phyloP scores from a whole-genome alignment of 1,140 invertebrate genomes.

The Pteromalus puparum region DNA sequence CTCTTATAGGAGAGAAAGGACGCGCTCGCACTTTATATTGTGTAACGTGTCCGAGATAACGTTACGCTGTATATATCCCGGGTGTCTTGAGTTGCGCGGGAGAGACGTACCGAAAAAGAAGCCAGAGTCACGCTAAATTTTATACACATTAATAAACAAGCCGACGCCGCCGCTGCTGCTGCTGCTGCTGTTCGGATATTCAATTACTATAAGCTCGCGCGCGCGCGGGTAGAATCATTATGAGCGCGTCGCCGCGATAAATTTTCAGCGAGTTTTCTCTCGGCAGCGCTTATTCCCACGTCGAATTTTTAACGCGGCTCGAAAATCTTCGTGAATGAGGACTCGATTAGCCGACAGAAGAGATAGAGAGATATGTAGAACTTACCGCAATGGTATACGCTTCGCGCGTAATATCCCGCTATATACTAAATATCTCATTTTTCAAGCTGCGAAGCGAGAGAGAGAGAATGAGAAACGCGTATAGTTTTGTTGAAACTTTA shows the following conservation, averaged over 20 bases:
- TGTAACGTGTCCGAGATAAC: background rate
- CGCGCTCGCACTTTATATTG: too few species aligned
- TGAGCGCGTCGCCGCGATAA: background rate
- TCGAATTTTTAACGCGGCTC: slow-evolving; percentile 6
- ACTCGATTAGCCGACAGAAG: background rate
- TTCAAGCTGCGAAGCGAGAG: background rate
- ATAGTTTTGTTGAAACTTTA: too few species aligned
- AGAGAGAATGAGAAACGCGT: too few species aligned
- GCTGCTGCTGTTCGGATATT: background rate
- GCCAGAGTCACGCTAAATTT: background rate
- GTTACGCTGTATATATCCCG: background rate
- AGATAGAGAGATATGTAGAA: background rate
- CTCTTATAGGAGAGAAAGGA: background rate
- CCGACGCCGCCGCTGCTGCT: background rate
- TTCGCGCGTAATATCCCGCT: background rate
- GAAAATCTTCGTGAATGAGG: background rate
- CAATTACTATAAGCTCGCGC: background rate
- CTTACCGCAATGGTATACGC: background rate
- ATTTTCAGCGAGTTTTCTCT: background rate
- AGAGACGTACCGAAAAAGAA: background rate
- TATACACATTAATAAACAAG: slow-evolving; percentile 5
- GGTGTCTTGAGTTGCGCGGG: background rate
- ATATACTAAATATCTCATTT: slow-evolving; percentile 2
- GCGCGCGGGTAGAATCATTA: background rate
- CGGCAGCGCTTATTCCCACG: background rate